A percentile compares a stretch with the other conserved stretches of the same genome.
These are phyloP conservation scores for human (Homo sapiens) DNA, from an alignment of 2,113 vertebrate genomes.

Conservation along the genomic window GRCh38 chr9:106919001-106919500, in stretches of 20 bases:
- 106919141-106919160: not conserved
- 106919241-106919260: not conserved
- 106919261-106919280: not conserved
- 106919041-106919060: slow-evolving; percentile 54
- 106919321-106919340: not conserved
- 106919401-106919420: not conserved
- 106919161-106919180: slow-evolving; percentile 41
- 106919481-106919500: not conserved
- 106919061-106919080: slow-evolving; percentile 75
- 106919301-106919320: not conserved
- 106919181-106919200: not conserved
- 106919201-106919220: not conserved
- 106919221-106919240: not conserved
- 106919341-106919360: accelerated
- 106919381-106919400: not conserved
- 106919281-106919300: not conserved
- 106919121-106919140: slow-evolving; percentile 40
- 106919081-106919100: slow-evolving; percentile 45
- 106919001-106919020: slow-evolving; percentile 78
- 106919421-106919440: not conserved
- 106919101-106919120: slow-evolving; percentile 43
- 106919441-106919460: not conserved
- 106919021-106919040: slow-evolving; percentile 76
- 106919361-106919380: not conserved
- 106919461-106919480: not conserved